Evolutionary conservation across 1,140 invertebrate species (phyloP).

Genomic region (Brachionus manjavacas): DNA sequence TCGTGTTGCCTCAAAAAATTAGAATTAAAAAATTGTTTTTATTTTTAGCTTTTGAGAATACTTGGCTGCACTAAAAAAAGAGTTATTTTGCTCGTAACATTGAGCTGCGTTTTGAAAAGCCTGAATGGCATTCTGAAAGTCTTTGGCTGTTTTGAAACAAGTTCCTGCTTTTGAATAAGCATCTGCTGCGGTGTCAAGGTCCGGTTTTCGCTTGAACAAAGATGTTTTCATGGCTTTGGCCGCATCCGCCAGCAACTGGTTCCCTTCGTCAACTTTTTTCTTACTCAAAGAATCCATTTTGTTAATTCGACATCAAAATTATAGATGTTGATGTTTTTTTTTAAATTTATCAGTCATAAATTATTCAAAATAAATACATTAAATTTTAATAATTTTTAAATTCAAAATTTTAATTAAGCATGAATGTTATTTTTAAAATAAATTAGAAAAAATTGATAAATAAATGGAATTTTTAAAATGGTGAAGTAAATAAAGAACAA

Average conservation of each 20-base stretch:
- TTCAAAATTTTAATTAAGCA: too few species aligned
- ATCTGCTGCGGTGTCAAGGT: conserved; percentile 6
- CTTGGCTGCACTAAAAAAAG: conserved; percentile 25
- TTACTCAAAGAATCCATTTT: conserved; percentile 37
- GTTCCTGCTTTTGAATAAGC: conserved; percentile 3
- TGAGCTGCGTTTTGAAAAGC: conserved; percentile 7
- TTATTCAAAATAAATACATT: not conserved
- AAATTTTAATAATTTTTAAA: not conserved
- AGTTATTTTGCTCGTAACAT: conserved; percentile 13
- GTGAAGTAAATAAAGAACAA: too few species aligned
- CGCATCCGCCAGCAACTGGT: not conserved
- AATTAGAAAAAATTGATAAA: too few species aligned
- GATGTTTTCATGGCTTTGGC: conserved; percentile 33
- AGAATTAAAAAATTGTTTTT: not conserved
- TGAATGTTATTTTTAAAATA: too few species aligned
- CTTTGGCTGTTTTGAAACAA: conserved; percentile 38
- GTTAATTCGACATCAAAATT: not conserved
- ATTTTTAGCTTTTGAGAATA: not conserved
- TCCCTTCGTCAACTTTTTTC: conserved; percentile 21
- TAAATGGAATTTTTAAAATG: too few species aligned
- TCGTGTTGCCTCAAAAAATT: conserved; percentile 24
- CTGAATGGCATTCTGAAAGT: conserved; percentile 27
- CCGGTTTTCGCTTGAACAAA: conserved; percentile 34
- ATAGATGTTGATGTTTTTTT: not conserved
- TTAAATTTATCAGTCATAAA: not conserved